phyloP scores from a whole-genome alignment of 2,113 vertebrate species.

The Lontra canadensis region DNA sequence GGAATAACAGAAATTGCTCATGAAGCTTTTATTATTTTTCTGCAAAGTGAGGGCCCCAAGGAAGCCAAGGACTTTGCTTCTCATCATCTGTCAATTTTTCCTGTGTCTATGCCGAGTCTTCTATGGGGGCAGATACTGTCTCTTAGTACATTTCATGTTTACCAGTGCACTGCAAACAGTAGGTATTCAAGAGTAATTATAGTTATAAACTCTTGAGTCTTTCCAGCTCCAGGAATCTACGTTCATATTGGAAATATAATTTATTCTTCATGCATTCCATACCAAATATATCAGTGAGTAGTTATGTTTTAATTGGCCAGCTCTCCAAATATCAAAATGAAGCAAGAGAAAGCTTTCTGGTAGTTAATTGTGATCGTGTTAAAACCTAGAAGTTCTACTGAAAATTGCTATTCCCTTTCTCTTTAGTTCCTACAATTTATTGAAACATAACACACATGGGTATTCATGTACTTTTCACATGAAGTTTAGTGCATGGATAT shows the following conservation, averaged over 20 bases:
- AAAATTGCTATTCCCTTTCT: constrained; percentile 15
- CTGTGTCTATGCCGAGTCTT: not conserved
- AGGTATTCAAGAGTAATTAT: not conserved
- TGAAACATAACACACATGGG: not conserved
- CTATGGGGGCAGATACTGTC: not conserved
- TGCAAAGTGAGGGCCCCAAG: not conserved
- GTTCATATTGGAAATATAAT: constrained; percentile 15
- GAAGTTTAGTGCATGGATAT: not conserved
- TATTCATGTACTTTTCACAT: not conserved
- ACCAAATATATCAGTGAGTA: constrained; percentile 23
- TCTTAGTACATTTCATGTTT: not conserved
- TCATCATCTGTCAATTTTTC: not conserved
- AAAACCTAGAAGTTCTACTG: constrained; percentile 27
- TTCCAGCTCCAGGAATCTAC: not conserved
- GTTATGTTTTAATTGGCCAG: constrained; percentile 56
- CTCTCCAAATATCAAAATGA: constrained; percentile 3
- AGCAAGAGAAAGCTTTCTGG: not conserved
- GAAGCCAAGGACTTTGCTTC: not conserved
- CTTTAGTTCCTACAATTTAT: not conserved
- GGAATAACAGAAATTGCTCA: not conserved
- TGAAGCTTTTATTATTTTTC: constrained; percentile 39
- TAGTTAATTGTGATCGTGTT: constrained; percentile 6
- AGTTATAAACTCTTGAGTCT: not conserved
- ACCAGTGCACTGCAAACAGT: not conserved
- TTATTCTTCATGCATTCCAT: constrained; percentile 33